These are phyloP conservation scores for Belgica antarctica DNA, from an alignment of 2,888 invertebrate genomes.

Conservation along the genomic window DNA sequence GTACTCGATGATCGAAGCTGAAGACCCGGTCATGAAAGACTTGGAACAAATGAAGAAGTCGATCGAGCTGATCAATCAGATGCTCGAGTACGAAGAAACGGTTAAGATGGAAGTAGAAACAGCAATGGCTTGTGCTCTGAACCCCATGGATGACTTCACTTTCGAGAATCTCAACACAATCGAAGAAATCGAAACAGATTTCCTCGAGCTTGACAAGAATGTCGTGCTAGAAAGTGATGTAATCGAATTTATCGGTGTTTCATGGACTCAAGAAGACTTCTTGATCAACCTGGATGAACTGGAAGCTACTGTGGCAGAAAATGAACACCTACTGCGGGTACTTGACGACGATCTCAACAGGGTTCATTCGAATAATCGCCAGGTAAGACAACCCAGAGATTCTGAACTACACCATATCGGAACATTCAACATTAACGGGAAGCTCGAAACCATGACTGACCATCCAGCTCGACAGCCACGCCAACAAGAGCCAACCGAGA, in stretches of 20 bases:
- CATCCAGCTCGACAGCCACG: no score
- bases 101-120: conserved; percentile 25
- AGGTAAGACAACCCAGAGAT: background rate
- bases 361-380: conserved; percentile 3
- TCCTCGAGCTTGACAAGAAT: background rate
- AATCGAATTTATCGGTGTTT: conserved; percentile 45
- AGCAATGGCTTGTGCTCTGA: conserved; percentile 48
- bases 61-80: conserved; percentile 36
- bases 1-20: conserved; percentile 29
- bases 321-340: conserved; percentile 21
- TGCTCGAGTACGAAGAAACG: conserved; percentile 31
- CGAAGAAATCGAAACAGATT: conserved; percentile 10
- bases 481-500: background rate
- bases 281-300: conserved; percentile 47
- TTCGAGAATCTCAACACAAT: conserved; percentile 19
- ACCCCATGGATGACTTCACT: conserved; percentile 5
- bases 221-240: conserved; percentile 7
- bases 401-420: background rate
- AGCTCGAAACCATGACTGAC: no score
- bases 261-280: conserved; percentile 50
- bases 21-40: conserved; percentile 30
- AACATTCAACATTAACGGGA: no score
- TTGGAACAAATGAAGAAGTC: conserved; percentile 33
- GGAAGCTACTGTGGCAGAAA: background rate
- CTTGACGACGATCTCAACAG: conserved; percentile 23